Conservation (phyloP, 2,113 vertebrate species). For the Alethe diademata region DNA sequence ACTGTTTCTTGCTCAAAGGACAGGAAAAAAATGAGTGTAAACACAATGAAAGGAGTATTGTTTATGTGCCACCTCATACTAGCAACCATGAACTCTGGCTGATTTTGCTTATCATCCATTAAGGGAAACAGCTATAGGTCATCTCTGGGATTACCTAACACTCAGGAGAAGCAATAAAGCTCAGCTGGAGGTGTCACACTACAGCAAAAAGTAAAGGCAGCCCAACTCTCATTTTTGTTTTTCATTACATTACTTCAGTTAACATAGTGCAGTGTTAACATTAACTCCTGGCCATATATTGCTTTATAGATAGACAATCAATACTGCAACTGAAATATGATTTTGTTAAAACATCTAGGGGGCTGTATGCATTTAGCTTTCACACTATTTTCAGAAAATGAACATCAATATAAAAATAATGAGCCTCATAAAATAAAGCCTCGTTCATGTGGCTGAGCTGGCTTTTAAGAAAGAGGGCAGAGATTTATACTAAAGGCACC, state of each 20-base stretch:
- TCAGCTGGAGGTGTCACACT: constrained; percentile 43
- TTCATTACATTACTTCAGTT: constrained; percentile 67
- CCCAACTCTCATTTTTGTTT: constrained; percentile 48
- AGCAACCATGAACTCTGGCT: constrained; percentile 40
- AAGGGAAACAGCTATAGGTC: constrained; percentile 37
- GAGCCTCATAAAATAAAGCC: constrained; percentile 70
- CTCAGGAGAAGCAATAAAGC: constrained; percentile 23
- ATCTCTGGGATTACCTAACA: constrained; percentile 57
- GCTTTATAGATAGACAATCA: constrained; percentile 69
- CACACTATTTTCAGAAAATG: constrained; percentile 72
- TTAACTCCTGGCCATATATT: constrained; percentile 66
- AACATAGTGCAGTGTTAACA: constrained; percentile 70
- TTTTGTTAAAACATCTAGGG: constrained; percentile 71
- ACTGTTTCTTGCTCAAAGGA: background rate
- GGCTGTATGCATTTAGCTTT: constrained; percentile 72
- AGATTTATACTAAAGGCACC: constrained; percentile 62
- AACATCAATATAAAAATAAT: constrained; percentile 76
- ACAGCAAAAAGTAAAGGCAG: constrained; percentile 38
- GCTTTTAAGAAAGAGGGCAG: constrained; percentile 66
- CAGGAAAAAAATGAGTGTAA: background rate
- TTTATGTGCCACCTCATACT: constrained; percentile 26
- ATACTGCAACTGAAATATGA: constrained; percentile 71
- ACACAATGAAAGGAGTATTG: constrained; percentile 9
- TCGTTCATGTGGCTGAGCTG: constrained; percentile 61
- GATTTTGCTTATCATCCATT: constrained; percentile 61